Evolutionary conservation across 2,888 invertebrate genomes (phyloP).

Genomic region (Cosmorhoe ocellata): DNA sequence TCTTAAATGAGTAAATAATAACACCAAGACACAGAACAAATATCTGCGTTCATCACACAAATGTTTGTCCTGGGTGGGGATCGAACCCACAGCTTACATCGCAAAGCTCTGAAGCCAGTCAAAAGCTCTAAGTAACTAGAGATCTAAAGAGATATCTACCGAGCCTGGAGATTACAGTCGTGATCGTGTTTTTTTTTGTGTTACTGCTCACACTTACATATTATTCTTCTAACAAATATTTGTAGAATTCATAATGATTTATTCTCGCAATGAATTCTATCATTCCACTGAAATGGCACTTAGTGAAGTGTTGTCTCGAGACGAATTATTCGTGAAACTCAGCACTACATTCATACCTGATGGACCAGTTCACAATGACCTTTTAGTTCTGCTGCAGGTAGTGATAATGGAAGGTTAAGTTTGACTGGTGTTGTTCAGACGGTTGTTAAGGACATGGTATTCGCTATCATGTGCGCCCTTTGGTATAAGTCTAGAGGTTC

Average conservation of each 20-base stretch:
- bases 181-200: too few relatives aligned
- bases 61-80: too few relatives aligned
- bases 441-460: slow-evolving; percentile 53
- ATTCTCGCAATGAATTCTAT: slow-evolving; percentile 39
- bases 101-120: too few relatives aligned
- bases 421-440: slow-evolving; percentile 36
- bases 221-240: too few relatives aligned
- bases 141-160: too few relatives aligned
- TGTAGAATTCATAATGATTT: slow-evolving; percentile 50
- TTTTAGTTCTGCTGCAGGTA: neutral
- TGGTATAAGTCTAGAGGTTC: slow-evolving; percentile 50
- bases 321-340: slow-evolving; percentile 65
- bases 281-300: slow-evolving; percentile 48
- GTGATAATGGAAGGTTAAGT: slow-evolving; percentile 33
- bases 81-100: too few relatives aligned
- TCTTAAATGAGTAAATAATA: too few relatives aligned
- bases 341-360: slow-evolving; percentile 61
- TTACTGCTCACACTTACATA: too few relatives aligned
- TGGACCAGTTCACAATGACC: slow-evolving; percentile 37
- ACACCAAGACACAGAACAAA: too few relatives aligned
- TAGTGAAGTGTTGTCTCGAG: slow-evolving; percentile 49
- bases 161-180: too few relatives aligned
- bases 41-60: too few relatives aligned
- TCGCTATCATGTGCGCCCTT: slow-evolving; percentile 41
- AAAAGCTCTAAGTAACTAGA: too few relatives aligned